These are phyloP conservation scores for Oryctes rhinoceros DNA, from an alignment of 1,140 invertebrate genomes.

Conservation along the genomic window DNA sequence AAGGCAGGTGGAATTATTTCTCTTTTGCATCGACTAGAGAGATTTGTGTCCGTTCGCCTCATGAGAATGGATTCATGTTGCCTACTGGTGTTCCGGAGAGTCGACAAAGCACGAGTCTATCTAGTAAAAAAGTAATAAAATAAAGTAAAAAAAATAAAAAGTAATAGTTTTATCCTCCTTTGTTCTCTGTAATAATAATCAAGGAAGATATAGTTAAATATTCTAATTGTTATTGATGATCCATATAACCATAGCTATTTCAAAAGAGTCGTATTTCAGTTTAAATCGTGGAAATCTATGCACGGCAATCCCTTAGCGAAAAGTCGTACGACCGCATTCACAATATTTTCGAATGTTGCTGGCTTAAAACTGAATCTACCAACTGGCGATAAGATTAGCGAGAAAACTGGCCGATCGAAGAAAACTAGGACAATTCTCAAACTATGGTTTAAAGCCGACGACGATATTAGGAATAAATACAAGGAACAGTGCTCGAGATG, in stretches of 20 bases:
- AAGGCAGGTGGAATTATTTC: no score
- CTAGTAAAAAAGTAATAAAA: no score
- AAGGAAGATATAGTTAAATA: background rate
- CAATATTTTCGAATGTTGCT: conserved; percentile 58
- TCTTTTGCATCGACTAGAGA: no score
- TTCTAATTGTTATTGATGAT: background rate
- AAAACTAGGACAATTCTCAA: conserved; percentile 67
- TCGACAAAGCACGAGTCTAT: no score
- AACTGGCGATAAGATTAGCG: conserved; percentile 55
- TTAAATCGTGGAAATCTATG: conserved; percentile 72
- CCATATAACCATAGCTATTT: background rate
- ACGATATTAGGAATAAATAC: conserved; percentile 65
- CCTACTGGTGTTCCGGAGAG: no score
- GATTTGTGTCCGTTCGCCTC: no score
- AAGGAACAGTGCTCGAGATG: conserved; percentile 61
- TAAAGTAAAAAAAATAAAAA: no score
- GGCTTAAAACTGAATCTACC: conserved; percentile 56
- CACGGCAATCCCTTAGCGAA: conserved; percentile 63
- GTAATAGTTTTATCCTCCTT: no score
- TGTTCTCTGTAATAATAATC: background rate
- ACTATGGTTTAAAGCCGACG: conserved; percentile 69
- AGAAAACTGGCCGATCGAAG: conserved; percentile 55
- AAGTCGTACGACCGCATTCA: conserved; percentile 47
- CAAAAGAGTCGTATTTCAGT: conserved; percentile 44
- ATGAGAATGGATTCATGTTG: no score